Evolutionary conservation across 2,888 invertebrate species (phyloP), one percentile per base, ranked within the genome.

Genomic region (Lasioglossum leucozonium): DNA sequence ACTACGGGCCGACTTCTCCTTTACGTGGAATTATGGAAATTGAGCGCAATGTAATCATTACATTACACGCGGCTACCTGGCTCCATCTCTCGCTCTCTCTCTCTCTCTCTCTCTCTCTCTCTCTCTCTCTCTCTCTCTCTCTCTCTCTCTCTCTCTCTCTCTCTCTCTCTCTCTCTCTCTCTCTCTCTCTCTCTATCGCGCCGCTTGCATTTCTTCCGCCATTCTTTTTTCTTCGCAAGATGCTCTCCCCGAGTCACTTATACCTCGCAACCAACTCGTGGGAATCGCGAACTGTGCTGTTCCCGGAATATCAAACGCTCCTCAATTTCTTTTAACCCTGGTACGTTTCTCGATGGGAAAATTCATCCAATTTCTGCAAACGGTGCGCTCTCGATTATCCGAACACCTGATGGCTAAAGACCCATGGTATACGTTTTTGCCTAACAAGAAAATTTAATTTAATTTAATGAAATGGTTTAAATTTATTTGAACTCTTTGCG

Each of bases 1-100:
- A 30, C 62, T 44, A 73, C 44, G 42, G n/a, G 42, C 42, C 65
- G 67, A 37, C 67, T 67, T 67, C 42, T 51, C 72, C 75, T 82
- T 74, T 78, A 30, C 77, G 13, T 11, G 71, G 65, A 79, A 79
- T 85, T 85, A 85, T 84, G 84, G 13, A 82, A 83, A 83, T 83
- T 65, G 16, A 34, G 44, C 30, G 37, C 26, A 42, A 84, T 74
- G 51, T 74, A 77, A 84, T 74, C 84, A 30, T 62, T 78, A 0
- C 71, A 71, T 55, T 51, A 62, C 83, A 69, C 58, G 44, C 51
- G 42, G 73, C 47, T 73, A 42, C 30, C n/a, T 13, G 8, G 16
- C n/a, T 42, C 6, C 3, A n/a, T 51, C 42, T 75, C 34, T 67
- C 10, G 1, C 11, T 0, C 11, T 13, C 65, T 77, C 77, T 44